These are phyloP conservation scores for Arrhopalites spinosus DNA, from an alignment of 2,888 invertebrate genomes.

Conservation along the genomic window DNA sequence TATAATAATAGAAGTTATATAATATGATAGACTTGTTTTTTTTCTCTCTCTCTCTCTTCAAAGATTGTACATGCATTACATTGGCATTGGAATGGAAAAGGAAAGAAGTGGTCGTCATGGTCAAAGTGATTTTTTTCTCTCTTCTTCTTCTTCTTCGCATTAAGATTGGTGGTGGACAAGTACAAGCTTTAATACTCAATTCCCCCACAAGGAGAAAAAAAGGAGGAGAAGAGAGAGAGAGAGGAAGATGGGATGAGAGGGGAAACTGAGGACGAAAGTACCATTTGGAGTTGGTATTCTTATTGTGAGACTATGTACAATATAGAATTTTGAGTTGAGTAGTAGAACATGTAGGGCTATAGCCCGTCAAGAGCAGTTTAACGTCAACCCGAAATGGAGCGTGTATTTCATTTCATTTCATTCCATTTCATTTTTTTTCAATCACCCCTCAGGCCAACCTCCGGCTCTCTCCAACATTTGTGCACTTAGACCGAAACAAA, in stretches of 20 bases:
- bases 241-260: not conserved
- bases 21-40: not conserved
- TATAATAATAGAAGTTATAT: no score
- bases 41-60: slow-evolving; percentile 1
- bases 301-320: not conserved
- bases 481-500: slow-evolving; percentile 2
- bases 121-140: not conserved
- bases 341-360: not conserved
- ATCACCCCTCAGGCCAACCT: slow-evolving; percentile 19
- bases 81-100: not conserved
- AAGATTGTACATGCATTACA: no score
- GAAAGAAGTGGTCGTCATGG: not conserved
- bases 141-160: not conserved
- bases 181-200: slow-evolving; percentile 20
- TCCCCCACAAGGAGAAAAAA: not conserved
- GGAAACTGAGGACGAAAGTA: not conserved
- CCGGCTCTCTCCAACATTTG: not conserved
- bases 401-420: slow-evolving; percentile 26
- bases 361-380: slow-evolving; percentile 24
- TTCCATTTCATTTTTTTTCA: slow-evolving; percentile 19
- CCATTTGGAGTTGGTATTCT: not conserved
- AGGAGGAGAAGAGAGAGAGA: not conserved
- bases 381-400: slow-evolving; percentile 26
- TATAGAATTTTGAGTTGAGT: not conserved
- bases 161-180: not conserved